Conservation (phyloP, 2,888 invertebrate species). For the Zonitis immaculata region DNA sequence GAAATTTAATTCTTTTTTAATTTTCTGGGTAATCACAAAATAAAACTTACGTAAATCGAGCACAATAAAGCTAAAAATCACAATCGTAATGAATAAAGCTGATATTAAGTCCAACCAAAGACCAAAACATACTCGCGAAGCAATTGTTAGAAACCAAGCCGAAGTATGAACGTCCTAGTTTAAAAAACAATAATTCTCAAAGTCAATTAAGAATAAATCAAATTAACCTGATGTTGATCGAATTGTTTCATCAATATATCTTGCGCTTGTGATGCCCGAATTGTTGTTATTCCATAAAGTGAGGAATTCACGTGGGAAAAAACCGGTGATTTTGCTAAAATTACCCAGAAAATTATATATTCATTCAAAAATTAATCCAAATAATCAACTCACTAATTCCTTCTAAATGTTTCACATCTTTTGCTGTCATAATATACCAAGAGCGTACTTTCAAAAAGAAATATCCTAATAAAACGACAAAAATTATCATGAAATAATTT, state of each 20-base stretch:
- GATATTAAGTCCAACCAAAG: constrained; percentile 62
- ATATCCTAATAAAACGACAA: constrained; percentile 56
- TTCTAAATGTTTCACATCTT: constrained; percentile 63
- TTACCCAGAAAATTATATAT: background rate
- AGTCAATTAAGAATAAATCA: constrained; percentile 10
- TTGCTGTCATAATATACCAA: constrained; percentile 64
- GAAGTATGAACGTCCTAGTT: constrained; percentile 56
- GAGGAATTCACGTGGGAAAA: constrained; percentile 74
- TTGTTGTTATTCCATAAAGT: constrained; percentile 68
- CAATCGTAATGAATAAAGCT: constrained; percentile 55
- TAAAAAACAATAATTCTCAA: constrained; percentile 49
- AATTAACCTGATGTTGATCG: constrained; percentile 53
- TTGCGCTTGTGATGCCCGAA: constrained; percentile 66
- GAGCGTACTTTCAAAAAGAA: constrained; percentile 61
- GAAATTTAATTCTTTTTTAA: background rate
- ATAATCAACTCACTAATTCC: constrained; percentile 46
- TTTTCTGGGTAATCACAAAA: background rate
- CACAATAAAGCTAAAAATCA: constrained; percentile 56
- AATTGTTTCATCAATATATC: constrained; percentile 56
- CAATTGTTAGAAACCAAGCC: constrained; percentile 59
- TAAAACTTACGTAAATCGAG: constrained; percentile 26
- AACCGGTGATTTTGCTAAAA: constrained; percentile 70
- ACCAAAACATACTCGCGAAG: constrained; percentile 60
- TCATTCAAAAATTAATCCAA: background rate
- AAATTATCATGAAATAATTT: constrained; percentile 60